Percentiles rank a stretch among this genome's conserved stretches.
Evolutionary conservation across 1,140 invertebrate genomes (phyloP).

Genomic region (Cotesia typhae): DNA sequence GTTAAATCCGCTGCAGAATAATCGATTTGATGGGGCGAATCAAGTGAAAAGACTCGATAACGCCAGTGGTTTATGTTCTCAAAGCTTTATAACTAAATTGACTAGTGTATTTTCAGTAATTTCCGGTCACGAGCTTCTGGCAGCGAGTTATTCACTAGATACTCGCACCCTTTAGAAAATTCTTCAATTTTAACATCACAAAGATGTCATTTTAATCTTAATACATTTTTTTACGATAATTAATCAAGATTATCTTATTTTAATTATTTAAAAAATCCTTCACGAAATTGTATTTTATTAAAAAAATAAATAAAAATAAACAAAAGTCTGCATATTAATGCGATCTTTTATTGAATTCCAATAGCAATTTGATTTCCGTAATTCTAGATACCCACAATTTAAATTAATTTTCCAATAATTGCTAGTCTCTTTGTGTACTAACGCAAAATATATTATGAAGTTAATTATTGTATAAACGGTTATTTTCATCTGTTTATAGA

Average conservation of each 20-base stretch:
- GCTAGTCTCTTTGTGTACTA: constrained; percentile 1
- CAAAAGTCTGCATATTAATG: no score
- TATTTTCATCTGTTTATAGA: constrained; percentile 6
- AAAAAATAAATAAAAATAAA: no score
- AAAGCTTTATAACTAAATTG: not conserved
- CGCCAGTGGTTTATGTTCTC: constrained; percentile 38
- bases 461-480: not conserved
- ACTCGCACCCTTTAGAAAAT: constrained; percentile 12
- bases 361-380: not conserved
- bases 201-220: constrained; percentile 7
- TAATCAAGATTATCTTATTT: no score
- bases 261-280: no score
- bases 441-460: not conserved
- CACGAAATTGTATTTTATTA: no score
- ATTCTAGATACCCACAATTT: constrained; percentile 1
- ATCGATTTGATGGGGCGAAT: constrained; percentile 34
- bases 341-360: constrained; percentile 6
- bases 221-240: no score
- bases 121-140: constrained; percentile 39
- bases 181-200: constrained; percentile 17
- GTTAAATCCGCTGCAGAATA: constrained; percentile 31
- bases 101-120: constrained; percentile 40
- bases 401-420: constrained; percentile 9
- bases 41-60: constrained; percentile 28
- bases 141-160: constrained; percentile 11